phyloP scores from a whole-genome alignment of 2,113 vertebrate genomes.

The Sinocyclocheilus maitianheensis region DNA sequence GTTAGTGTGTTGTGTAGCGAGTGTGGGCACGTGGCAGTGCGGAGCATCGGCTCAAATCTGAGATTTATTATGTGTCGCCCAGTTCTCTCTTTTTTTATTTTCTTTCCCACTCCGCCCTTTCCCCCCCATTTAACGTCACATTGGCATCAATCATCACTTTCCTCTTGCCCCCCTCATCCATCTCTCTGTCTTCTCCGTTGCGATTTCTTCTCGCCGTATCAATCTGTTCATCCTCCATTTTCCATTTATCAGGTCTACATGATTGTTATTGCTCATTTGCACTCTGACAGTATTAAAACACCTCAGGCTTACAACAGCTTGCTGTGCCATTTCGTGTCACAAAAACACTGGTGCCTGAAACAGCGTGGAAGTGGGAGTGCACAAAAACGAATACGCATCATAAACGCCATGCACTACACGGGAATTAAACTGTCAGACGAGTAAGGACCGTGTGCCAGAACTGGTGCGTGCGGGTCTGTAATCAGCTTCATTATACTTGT shows the following conservation, averaged over 20 bases:
- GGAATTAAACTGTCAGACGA: conserved; percentile 41
- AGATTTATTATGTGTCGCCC: conserved; percentile 52
- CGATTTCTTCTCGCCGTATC: conserved; percentile 49
- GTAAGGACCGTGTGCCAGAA: conserved; percentile 38
- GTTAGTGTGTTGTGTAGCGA: conserved; percentile 31
- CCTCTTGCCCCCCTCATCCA: conserved; percentile 25
- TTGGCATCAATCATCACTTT: conserved; percentile 51
- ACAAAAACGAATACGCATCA: conserved; percentile 10
- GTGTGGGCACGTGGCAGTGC: conserved; percentile 47
- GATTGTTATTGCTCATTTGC: conserved; percentile 46
- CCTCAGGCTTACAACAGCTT: conserved; percentile 39
- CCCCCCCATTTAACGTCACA: conserved; percentile 46
- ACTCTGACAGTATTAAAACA: conserved; percentile 21
- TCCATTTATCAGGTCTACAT: conserved; percentile 47
- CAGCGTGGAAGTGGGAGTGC: conserved; percentile 13
- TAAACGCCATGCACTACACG: neutral
- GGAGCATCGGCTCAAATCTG: conserved; percentile 51
- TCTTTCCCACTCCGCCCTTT: conserved; percentile 35
- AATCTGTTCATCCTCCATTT: conserved; percentile 35
- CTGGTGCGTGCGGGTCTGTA: conserved; percentile 37
- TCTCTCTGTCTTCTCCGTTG: conserved; percentile 38
- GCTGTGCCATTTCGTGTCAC: neutral
- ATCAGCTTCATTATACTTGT: conserved; percentile 52
- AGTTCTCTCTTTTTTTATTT: neutral
- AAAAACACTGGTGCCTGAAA: neutral